phyloP scores from a whole-genome alignment of 2,797 vertebrate genomes.

The Crenichthys baileyi region DNA sequence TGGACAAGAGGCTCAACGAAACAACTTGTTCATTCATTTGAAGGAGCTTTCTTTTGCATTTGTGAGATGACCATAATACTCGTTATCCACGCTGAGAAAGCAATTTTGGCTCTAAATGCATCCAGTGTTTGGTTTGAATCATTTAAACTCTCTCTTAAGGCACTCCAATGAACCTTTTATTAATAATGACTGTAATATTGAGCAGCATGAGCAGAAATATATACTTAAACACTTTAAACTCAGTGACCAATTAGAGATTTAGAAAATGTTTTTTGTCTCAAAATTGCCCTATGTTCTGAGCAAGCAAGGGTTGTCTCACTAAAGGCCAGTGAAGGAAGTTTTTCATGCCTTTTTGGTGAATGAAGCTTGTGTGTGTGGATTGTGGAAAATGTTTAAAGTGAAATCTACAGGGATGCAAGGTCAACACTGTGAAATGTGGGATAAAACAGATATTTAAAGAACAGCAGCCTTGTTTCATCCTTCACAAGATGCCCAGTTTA shows the following conservation, averaged over 20 bases:
- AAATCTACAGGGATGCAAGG: slow-evolving; percentile 55
- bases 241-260: background rate
- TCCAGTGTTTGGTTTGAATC: background rate
- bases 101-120: background rate
- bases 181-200: background rate
- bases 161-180: background rate
- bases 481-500: slow-evolving; percentile 36
- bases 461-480: slow-evolving; percentile 40
- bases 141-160: slow-evolving; percentile 4
- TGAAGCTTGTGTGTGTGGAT: slow-evolving; percentile 71
- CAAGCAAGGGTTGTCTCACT: slow-evolving; percentile 38
- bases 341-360: slow-evolving; percentile 50
- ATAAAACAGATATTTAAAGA: slow-evolving; percentile 61
- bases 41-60: background rate
- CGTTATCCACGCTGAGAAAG: background rate
- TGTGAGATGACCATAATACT: background rate
- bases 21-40: background rate
- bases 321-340: slow-evolving; percentile 38
- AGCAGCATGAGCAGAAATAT: background rate
- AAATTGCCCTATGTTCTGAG: slow-evolving; percentile 38
- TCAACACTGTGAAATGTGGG: slow-evolving; percentile 65
- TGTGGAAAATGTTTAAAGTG: slow-evolving; percentile 58
- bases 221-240: background rate
- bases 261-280: slow-evolving; percentile 22
- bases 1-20: background rate